These are phyloP conservation scores for Rhinogobio ventralis DNA, from an alignment of 2,797 vertebrate species.

Conservation along the genomic window DNA sequence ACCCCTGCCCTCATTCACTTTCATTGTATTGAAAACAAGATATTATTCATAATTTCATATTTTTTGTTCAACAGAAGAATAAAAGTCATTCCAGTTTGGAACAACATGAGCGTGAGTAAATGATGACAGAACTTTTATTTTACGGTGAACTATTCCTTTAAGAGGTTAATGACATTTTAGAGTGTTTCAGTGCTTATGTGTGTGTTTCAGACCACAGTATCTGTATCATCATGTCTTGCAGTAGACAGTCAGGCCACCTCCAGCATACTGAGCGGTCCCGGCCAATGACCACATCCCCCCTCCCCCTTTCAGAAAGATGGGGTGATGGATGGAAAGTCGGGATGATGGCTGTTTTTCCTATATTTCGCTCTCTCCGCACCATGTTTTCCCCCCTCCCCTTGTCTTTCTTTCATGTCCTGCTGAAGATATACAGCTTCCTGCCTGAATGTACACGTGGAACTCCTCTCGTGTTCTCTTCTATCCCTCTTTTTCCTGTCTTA, in stretches of 20 bases:
- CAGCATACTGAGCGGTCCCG: conserved; percentile 29
- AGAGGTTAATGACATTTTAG: neutral
- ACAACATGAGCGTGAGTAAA: neutral
- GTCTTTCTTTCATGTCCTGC: conserved; percentile 32
- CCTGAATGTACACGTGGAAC: conserved; percentile 41
- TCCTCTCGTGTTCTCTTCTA: conserved; percentile 12
- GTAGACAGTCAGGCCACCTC: conserved; percentile 48
- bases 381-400: neutral
- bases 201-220: conserved; percentile 23
- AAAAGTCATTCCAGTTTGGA: neutral
- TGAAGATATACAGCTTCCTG: conserved; percentile 52
- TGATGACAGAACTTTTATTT: neutral
- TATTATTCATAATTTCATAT: neutral
- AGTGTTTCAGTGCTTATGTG: neutral
- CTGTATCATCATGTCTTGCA: conserved; percentile 20
- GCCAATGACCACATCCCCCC: conserved; percentile 20
- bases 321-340: conserved; percentile 39
- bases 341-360: conserved; percentile 13
- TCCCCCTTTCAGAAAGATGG: neutral
- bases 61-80: conserved; percentile 1
- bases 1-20: neutral
- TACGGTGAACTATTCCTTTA: neutral
- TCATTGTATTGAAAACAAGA: neutral
- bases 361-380: neutral
- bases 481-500: neutral